phyloP scores from a whole-genome alignment of 2,888 invertebrate species.

The Cheilosia pagana region DNA sequence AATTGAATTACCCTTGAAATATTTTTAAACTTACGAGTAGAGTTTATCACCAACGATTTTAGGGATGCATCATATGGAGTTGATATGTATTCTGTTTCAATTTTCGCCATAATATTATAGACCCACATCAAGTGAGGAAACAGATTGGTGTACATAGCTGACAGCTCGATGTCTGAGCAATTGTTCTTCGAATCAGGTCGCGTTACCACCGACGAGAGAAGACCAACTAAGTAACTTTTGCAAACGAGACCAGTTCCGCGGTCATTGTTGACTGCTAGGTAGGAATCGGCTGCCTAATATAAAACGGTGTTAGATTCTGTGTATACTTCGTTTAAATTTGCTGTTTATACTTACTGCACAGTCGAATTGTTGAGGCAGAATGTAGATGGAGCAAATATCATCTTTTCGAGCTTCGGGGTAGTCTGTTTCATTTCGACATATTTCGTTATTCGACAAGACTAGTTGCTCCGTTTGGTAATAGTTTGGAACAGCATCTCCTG shows the following conservation, averaged over 20 bases:
- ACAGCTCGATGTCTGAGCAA: constrained; percentile 64
- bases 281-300: constrained; percentile 59
- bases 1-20: background rate
- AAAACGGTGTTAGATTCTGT: background rate
- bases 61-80: constrained; percentile 58
- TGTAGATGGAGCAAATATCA: constrained; percentile 77
- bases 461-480: constrained; percentile 75
- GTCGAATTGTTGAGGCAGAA: constrained; percentile 66
- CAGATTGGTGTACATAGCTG: constrained; percentile 76
- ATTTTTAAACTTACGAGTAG: constrained; percentile 28
- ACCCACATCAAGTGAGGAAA: constrained; percentile 76
- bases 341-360: constrained; percentile 73
- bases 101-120: constrained; percentile 67
- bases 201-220: constrained; percentile 74
- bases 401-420: constrained; percentile 45
- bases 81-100: constrained; percentile 70
- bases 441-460: constrained; percentile 56
- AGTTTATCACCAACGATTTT: constrained; percentile 32
- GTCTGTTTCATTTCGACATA: constrained; percentile 67
- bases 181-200: constrained; percentile 54
- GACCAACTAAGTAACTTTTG: constrained; percentile 71
- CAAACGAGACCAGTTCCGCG: constrained; percentile 77
- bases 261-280: constrained; percentile 71
- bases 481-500: constrained; percentile 48
- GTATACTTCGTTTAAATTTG: too few species aligned